Conservation (phyloP, 2,888 invertebrate genomes). For the Ornithoptera priamus region DNA sequence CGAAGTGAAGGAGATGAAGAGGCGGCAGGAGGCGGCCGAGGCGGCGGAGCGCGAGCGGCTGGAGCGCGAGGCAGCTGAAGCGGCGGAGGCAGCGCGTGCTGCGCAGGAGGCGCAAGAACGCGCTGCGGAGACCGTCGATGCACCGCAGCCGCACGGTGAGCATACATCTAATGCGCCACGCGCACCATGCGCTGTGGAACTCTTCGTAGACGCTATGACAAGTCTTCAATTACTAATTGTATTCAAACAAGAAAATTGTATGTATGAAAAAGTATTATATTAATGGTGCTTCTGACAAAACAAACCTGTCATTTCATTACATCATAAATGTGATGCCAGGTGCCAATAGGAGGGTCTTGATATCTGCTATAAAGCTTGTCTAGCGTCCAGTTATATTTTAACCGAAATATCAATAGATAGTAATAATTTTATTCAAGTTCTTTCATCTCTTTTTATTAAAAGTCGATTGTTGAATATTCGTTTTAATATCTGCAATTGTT, state of each 20-base stretch:
- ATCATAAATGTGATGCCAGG: too few species aligned
- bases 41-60: constrained; percentile 88
- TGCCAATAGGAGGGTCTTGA: too few species aligned
- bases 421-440: constrained; percentile 15
- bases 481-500: constrained; percentile 16
- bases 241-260: not conserved
- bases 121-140: constrained; percentile 62
- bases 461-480: constrained; percentile 24
- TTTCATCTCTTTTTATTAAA: not conserved
- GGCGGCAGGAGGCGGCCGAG: constrained; percentile 91
- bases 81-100: constrained; percentile 64
- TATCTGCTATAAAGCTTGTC: constrained; percentile 21
- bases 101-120: constrained; percentile 65
- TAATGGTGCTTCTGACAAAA: too few species aligned
- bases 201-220: constrained; percentile 11
- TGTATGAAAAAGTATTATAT: too few species aligned
- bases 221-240: not conserved
- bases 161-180: constrained; percentile 1
- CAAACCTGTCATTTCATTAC: too few species aligned
- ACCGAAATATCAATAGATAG: not conserved
- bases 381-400: constrained; percentile 9
- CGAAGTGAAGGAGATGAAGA: constrained; percentile 97
- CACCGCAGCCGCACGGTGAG: constrained; percentile 62
- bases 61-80: constrained; percentile 78
- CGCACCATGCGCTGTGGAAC: not conserved